A percentile compares a stretch with the other conserved stretches of the same genome.
These are phyloP conservation scores for Cydia amplana DNA, from an alignment of 1,140 invertebrate genomes.

Conservation along the genomic window DNA sequence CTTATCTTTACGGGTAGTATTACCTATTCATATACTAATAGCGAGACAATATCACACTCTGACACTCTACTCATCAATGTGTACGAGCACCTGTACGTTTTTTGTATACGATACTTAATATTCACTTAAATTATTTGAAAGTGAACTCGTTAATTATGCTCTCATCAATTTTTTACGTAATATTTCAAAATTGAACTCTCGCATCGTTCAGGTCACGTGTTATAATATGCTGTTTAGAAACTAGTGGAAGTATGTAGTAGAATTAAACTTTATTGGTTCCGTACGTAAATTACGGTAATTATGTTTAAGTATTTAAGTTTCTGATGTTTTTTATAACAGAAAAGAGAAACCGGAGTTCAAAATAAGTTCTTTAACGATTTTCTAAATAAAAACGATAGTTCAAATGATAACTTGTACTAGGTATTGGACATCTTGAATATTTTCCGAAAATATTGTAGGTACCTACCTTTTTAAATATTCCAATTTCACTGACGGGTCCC, in stretches of 20 bases:
- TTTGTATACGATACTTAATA: slow-evolving; percentile 51
- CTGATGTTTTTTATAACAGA: not conserved
- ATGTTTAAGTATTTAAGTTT: not conserved
- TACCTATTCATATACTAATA: too few species aligned
- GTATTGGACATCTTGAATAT: too few species aligned
- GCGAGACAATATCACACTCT: not conserved
- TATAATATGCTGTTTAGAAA: slow-evolving; percentile 15
- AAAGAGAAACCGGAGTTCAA: not conserved
- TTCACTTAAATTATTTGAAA: slow-evolving; percentile 69
- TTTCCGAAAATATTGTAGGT: too few species aligned
- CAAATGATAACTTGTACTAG: too few species aligned
- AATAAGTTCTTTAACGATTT: not conserved
- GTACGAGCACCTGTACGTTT: slow-evolving; percentile 50
- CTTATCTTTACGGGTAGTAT: too few species aligned
- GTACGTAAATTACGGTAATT: slow-evolving; percentile 16
- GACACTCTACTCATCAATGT: slow-evolving; percentile 53
- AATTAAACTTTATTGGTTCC: slow-evolving; percentile 13
- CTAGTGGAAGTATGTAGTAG: not conserved
- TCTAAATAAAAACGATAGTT: too few species aligned
- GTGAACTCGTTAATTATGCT: slow-evolving; percentile 68
- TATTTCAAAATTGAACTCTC: slow-evolving; percentile 50
- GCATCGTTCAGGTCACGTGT: slow-evolving; percentile 52
- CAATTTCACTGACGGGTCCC: not conserved
- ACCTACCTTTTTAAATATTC: too few species aligned
- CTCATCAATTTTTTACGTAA: slow-evolving; percentile 59